A percentile compares a stretch with the other conserved stretches of the same genome.
Conservation (phyloP, 2,797 vertebrate species). For the Xenops minutus region DNA sequence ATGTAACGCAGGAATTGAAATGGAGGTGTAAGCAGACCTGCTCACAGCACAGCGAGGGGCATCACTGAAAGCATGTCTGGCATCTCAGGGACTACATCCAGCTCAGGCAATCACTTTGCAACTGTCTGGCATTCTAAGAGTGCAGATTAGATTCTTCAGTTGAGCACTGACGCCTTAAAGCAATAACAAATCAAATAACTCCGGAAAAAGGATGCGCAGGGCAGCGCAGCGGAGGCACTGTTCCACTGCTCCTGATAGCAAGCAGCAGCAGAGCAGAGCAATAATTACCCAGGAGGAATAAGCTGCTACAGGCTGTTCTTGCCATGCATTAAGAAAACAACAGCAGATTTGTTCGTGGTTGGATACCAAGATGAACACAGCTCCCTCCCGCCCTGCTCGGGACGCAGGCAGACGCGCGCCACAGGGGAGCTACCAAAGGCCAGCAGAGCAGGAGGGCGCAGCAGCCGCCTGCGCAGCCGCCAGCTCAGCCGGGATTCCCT, state of each 20-base stretch:
- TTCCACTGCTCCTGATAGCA: neutral
- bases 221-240: accelerated
- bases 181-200: neutral
- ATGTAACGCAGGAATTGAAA: neutral
- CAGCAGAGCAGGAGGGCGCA: neutral
- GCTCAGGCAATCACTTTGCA: neutral
- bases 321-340: neutral
- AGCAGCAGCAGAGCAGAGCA: neutral
- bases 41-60: neutral
- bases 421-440: neutral
- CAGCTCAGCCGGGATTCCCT: neutral
- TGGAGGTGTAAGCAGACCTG: accelerated
- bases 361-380: neutral
- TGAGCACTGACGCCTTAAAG: neutral
- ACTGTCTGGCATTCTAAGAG: neutral
- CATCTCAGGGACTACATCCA: neutral
- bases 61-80: neutral
- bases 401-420: accelerated
- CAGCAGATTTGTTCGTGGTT: neutral
- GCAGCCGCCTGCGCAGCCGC: accelerated
- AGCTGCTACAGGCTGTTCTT: conserved; percentile 1
- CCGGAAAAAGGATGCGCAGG: neutral
- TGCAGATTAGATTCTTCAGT: neutral
- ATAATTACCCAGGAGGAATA: neutral
- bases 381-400: neutral